Evolutionary conservation across 2,888 invertebrate species (phyloP).

Genomic region (Clusia tigrina): DNA sequence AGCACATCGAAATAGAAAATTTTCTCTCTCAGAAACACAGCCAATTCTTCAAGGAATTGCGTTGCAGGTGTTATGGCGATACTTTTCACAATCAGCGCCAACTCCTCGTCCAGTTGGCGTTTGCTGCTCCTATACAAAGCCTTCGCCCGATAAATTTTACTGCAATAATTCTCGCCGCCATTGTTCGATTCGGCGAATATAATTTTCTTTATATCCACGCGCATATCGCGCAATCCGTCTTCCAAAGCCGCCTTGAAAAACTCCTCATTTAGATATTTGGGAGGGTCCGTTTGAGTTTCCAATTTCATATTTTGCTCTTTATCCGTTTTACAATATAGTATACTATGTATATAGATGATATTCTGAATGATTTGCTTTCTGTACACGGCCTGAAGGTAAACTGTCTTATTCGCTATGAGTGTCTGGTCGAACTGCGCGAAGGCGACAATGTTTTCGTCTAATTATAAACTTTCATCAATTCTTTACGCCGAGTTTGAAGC

Average conservation of each 20-base stretch:
- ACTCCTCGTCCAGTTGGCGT: constrained; percentile 51
- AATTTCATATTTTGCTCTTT: not conserved
- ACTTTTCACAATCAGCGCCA: constrained; percentile 59
- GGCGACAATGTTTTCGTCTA: not conserved
- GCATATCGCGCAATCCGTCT: constrained; percentile 55
- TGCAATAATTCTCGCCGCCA: constrained; percentile 62
- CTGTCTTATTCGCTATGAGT: not conserved
- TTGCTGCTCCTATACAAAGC: constrained; percentile 53
- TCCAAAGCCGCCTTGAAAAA: constrained; percentile 59
- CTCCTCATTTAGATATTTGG: constrained; percentile 55
- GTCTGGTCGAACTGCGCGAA: not conserved
- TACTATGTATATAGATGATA: not conserved
- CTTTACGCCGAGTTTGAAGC: not conserved
- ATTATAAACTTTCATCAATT: constrained; percentile 2
- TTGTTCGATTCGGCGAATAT: constrained; percentile 51
- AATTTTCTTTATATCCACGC: constrained; percentile 55
- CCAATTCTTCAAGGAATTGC: constrained; percentile 62
- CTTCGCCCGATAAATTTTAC: constrained; percentile 58
- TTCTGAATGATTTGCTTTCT: not conserved
- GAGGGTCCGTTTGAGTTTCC: constrained; percentile 38
- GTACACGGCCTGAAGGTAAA: too few species aligned
- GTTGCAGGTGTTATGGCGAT: constrained; percentile 63
- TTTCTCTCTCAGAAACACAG: constrained; percentile 65
- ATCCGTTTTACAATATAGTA: not conserved
- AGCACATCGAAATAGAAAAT: constrained; percentile 65